Evolutionary conservation across 2,797 vertebrate species (phyloP), one percentile per base, ranked within the genome.

Genomic region (Sebastes hopkinsi): DNA sequence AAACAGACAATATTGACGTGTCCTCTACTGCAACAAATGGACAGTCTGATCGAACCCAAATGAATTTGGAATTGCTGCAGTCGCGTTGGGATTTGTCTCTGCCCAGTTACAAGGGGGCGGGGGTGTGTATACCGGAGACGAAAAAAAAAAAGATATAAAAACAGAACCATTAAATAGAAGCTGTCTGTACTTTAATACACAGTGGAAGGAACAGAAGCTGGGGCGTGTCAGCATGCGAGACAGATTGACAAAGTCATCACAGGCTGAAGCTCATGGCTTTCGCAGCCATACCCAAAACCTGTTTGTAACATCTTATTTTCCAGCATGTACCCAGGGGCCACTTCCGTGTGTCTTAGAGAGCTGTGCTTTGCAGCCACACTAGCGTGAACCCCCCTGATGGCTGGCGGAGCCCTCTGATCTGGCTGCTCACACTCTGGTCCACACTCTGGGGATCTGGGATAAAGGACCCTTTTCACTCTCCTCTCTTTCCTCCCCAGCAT

Each of bases 401-500:
- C 85, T 71, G 80, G 73, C 82, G 87, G 85, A 92, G 88, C 88
- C 92, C 89, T 91, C 89, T 90, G 91, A 92, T 94, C 90, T 92
- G 86, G 78, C 87, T 88, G 83, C 89, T 92, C 88, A 86, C 86
- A 89, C 91, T 92, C 86, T 69, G 75, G 89, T 88, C 88, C 86
- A 76, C 78, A 90, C 92, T 88, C 89, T 72, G 32, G 92, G 91
- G 91, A 91, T 79, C 46, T 10, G 36, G 90, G 89, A 94, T 94
- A 91, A 90, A 90, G 92, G 86, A 80, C 85, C 86, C 68, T 79
- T 87, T 87, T 83, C 89, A 84, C 69, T 25, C 65, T 46, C 30
- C 76, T 38, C 20, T 25, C 25, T 54, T 71, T 20, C 36, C 52
- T 42, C n/a, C 72, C 80, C 22, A 64, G 65, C 81, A 67, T 69